phyloP scores from a whole-genome alignment of 2,888 invertebrate genomes.

The Tenthredo scrophulariae region DNA sequence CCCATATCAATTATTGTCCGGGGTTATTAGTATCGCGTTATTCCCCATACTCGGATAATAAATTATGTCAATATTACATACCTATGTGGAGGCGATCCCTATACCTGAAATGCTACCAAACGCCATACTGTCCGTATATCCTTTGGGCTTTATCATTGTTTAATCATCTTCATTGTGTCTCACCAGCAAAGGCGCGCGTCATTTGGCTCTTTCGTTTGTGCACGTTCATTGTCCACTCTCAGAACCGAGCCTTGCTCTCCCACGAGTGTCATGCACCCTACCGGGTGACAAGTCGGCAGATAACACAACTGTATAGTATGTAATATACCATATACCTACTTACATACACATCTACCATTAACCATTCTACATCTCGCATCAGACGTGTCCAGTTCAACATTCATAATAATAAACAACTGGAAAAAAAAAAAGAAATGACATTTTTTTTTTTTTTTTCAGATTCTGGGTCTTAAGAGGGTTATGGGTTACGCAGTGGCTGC shows the following conservation, averaged over 20 bases:
- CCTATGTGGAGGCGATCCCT: background rate
- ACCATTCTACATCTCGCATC: background rate
- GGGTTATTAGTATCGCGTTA: background rate
- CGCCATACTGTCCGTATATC: conserved; percentile 16
- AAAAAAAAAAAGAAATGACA: background rate
- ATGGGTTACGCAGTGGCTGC: background rate
- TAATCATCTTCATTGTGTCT: conserved; percentile 63
- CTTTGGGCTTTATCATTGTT: conserved; percentile 57
- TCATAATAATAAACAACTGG: background rate
- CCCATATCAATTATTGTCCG: background rate
- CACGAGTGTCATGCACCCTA: conserved; percentile 54
- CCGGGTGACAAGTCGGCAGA: conserved; percentile 53
- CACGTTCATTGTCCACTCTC: conserved; percentile 58
- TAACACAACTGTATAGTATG: conserved; percentile 10
- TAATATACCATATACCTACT: background rate
- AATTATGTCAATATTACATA: background rate
- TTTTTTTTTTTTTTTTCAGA: background rate
- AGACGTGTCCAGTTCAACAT: conserved; percentile 4
- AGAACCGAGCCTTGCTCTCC: conserved; percentile 39
- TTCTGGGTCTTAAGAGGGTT: background rate
- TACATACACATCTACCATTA: background rate
- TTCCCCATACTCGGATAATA: background rate
- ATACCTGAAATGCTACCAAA: conserved; percentile 45
- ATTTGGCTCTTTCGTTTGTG: conserved; percentile 57
- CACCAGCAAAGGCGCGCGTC: conserved; percentile 57